Conservation (phyloP, 1,140 invertebrate genomes). For the Ips typographus region DNA sequence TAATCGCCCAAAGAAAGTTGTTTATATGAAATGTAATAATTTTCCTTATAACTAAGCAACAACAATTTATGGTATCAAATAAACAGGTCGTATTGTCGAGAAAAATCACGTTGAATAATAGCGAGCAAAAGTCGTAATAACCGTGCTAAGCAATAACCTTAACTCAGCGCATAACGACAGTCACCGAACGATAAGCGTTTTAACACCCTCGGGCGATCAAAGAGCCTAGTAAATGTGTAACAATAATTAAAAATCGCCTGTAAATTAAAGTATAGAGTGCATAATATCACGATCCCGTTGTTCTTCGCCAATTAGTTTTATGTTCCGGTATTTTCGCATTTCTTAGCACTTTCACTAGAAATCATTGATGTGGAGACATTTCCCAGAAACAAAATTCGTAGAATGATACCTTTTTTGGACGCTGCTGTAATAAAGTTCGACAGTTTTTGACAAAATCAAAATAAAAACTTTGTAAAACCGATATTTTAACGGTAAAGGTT, state of each 20-base stretch:
- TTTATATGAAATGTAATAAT: no score
- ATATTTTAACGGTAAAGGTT: no score
- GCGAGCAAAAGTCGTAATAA: conserved; percentile 1
- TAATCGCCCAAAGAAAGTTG: no score
- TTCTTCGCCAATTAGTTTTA: conserved; percentile 22
- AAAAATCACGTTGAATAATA: conserved; percentile 19
- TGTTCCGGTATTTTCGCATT: conserved; percentile 14
- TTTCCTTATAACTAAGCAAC: neutral
- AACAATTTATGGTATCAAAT: neutral
- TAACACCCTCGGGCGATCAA: conserved; percentile 16
- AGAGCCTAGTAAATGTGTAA: conserved; percentile 14
- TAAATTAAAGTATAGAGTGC: conserved; percentile 21
- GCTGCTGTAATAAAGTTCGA: no score
- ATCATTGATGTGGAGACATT: conserved; percentile 10
- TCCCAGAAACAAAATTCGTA: no score
- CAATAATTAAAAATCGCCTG: conserved; percentile 16
- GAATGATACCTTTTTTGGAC: no score
- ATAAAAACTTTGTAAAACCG: no score
- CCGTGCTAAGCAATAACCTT: conserved; percentile 9
- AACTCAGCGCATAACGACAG: conserved; percentile 23
- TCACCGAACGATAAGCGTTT: conserved; percentile 20
- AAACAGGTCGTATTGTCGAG: neutral
- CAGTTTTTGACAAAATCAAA: no score
- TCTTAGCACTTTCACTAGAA: conserved; percentile 23
- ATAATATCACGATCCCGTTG: conserved; percentile 8